phyloP scores from a whole-genome alignment of 1,140 invertebrate genomes.

The Caenorhabditis remanei region DNA sequence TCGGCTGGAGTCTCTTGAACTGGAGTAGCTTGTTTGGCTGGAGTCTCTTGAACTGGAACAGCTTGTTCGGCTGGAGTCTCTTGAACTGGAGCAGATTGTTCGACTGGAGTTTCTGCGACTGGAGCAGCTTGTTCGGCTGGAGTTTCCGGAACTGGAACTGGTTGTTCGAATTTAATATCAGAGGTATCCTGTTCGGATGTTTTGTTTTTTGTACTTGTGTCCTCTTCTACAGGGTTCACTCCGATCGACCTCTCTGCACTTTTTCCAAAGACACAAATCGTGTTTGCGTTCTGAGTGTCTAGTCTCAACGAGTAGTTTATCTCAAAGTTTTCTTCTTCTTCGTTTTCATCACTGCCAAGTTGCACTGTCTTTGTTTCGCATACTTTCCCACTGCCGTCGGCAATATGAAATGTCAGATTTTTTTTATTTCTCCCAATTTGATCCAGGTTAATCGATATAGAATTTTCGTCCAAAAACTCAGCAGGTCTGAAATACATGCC shows the following conservation, averaged over 20 bases:
- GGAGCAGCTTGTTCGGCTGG: background rate
- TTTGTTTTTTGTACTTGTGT: background rate
- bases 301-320: slow-evolving; percentile 13
- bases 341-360: background rate
- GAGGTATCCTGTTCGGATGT: background rate
- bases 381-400: background rate
- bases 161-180: background rate
- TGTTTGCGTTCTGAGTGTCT: background rate
- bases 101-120: background rate
- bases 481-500: background rate
- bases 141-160: no score
- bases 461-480: background rate
- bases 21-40: no score
- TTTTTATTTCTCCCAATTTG: background rate
- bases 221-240: background rate
- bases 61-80: no score
- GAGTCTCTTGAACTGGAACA: no score
- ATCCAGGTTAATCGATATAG: slow-evolving; percentile 12
- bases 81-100: no score
- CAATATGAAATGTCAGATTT: background rate
- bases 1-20: no score
- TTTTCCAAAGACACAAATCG: background rate
- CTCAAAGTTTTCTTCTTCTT: slow-evolving; percentile 31
- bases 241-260: background rate
- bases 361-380: background rate